phyloP scores from a whole-genome alignment of 2,888 invertebrate genomes.

The Pterostichus niger region DNA sequence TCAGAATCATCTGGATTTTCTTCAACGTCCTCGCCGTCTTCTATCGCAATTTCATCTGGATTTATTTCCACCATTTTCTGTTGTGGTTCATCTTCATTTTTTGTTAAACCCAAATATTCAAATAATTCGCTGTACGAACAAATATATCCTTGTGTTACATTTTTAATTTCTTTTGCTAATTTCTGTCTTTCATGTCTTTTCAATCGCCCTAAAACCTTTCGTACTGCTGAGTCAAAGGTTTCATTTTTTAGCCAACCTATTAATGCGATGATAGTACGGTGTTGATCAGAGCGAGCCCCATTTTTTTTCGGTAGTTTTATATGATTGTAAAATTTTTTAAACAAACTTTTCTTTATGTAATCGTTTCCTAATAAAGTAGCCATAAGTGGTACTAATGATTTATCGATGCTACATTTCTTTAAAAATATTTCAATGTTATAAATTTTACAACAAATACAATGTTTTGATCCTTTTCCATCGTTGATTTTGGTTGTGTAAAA shows the following conservation, averaged over 20 bases:
- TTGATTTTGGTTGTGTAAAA: slow-evolving; percentile 74
- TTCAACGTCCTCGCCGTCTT: slow-evolving; percentile 70
- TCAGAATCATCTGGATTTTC: slow-evolving; percentile 68
- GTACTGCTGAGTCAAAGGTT: slow-evolving; percentile 84
- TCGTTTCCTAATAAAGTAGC: slow-evolving; percentile 94
- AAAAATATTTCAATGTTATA: slow-evolving; percentile 86
- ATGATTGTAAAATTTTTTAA: slow-evolving; percentile 85
- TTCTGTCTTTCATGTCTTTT: slow-evolving; percentile 79
- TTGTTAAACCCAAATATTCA: slow-evolving; percentile 78
- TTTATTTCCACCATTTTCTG: slow-evolving; percentile 55
- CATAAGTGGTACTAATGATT: slow-evolving; percentile 86
- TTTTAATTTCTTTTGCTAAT: slow-evolving; percentile 81
- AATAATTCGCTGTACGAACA: slow-evolving; percentile 81
- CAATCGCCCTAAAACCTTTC: slow-evolving; percentile 83
- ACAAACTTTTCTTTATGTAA: slow-evolving; percentile 85
- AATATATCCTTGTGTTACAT: slow-evolving; percentile 83
- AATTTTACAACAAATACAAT: slow-evolving; percentile 83
- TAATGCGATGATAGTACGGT: slow-evolving; percentile 85
- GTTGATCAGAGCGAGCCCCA: slow-evolving; percentile 80
- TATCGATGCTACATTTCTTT: slow-evolving; percentile 82
- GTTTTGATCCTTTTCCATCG: slow-evolving; percentile 72
- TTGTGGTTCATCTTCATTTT: slow-evolving; percentile 63
- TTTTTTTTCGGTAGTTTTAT: slow-evolving; percentile 80
- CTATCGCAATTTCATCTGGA: slow-evolving; percentile 55
- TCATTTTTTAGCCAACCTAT: slow-evolving; percentile 88